Percentiles rank a stretch among this genome's conserved stretches.
Evolutionary conservation across 2,888 invertebrate species (phyloP).

Genomic region (Muscina levida): DNA sequence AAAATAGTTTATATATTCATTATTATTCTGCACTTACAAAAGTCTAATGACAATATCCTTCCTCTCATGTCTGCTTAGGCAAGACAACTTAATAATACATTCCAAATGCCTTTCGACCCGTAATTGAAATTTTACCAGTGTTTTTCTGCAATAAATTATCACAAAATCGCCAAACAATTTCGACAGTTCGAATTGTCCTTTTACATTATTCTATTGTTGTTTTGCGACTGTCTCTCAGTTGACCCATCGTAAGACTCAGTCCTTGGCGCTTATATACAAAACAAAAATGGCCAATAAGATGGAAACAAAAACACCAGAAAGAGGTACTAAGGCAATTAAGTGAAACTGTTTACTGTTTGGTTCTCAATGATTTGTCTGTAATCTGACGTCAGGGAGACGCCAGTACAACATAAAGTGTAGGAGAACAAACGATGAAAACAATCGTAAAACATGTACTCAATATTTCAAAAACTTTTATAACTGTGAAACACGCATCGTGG

Average conservation of each 20-base stretch:
- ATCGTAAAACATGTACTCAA: background rate
- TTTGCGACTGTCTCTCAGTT: background rate
- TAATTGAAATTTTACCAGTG: too few relatives aligned
- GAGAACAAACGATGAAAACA: background rate
- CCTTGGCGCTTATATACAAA: background rate
- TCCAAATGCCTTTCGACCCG: too few relatives aligned
- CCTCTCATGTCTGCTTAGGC: too few relatives aligned
- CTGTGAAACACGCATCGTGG: constrained; percentile 6
- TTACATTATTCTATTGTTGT: background rate
- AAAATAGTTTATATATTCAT: too few relatives aligned
- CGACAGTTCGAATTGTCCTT: background rate
- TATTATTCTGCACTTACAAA: too few relatives aligned
- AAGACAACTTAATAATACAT: too few relatives aligned
- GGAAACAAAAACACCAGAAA: background rate
- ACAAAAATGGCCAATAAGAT: too few relatives aligned
- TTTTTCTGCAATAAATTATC: constrained; percentile 7
- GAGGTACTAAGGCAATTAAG: background rate
- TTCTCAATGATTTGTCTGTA: constrained; percentile 1
- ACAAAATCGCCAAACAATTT: background rate
- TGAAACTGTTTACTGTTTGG: background rate
- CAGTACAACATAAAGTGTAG: background rate
- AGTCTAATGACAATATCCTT: too few relatives aligned
- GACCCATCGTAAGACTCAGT: background rate
- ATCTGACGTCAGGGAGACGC: background rate
- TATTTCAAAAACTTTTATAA: background rate